phyloP scores from a whole-genome alignment of 2,113 vertebrate genomes.

The Sclerurus mexicanus region DNA sequence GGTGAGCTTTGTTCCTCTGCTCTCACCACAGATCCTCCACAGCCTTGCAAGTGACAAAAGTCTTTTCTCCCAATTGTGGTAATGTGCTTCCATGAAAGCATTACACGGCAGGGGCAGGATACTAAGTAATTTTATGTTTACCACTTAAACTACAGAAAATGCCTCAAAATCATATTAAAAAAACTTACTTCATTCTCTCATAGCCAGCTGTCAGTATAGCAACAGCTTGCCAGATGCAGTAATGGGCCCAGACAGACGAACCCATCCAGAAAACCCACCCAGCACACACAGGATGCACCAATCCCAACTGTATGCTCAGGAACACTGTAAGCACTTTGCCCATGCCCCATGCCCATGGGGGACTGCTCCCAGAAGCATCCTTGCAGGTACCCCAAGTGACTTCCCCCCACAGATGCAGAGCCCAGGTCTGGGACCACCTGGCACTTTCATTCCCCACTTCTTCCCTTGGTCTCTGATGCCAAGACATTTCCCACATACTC shows the following conservation, averaged over 20 bases:
- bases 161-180: background rate
- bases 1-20: background rate
- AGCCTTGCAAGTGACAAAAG: background rate
- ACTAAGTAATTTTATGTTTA: background rate
- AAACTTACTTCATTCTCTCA: background rate
- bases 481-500: background rate
- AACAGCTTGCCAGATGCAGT: background rate
- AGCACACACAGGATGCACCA: background rate
- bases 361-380: background rate
- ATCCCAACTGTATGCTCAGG: background rate
- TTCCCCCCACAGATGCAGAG: background rate
- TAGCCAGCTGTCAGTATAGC: background rate
- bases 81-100: background rate
- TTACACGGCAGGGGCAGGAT: background rate
- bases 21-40: fast-evolving
- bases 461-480: background rate
- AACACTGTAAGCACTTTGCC: fast-evolving
- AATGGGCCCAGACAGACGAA: background rate
- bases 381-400: background rate
- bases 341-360: fast-evolving
- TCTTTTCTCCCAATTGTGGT: background rate
- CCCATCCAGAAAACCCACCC: background rate
- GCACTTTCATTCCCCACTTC: background rate
- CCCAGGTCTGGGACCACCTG: fast-evolving
- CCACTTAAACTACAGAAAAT: background rate